Percentiles rank a stretch among this genome's conserved stretches.
Evolutionary conservation across 2,797 vertebrate genomes (phyloP).

Genomic region (Peromyscus attwateri): DNA sequence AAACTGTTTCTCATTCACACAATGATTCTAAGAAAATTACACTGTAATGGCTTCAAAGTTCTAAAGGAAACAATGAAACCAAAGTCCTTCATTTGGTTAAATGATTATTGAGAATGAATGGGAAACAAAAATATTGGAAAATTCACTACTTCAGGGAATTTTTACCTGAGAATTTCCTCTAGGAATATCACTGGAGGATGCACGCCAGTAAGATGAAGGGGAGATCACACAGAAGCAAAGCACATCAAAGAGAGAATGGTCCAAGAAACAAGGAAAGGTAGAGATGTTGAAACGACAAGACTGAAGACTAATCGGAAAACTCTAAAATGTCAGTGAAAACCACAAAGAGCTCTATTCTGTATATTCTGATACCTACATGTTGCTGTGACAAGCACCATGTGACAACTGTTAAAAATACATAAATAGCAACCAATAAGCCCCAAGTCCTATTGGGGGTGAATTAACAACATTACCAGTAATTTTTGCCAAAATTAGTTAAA

Average conservation of each 20-base stretch:
- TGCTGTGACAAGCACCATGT: background rate
- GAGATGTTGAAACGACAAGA: background rate
- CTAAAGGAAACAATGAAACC: background rate
- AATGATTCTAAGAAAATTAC: background rate
- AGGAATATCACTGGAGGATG: slow-evolving; percentile 22
- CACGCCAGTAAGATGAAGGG: slow-evolving; percentile 28
- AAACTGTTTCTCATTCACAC: background rate
- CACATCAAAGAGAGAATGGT: background rate
- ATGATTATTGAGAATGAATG: slow-evolving; percentile 1
- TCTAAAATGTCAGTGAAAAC: slow-evolving; percentile 8
- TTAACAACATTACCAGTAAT: background rate
- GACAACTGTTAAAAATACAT: background rate
- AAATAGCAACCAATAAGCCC: background rate
- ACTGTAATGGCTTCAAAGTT: background rate
- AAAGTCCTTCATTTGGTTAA: background rate
- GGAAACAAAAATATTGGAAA: slow-evolving; percentile 7
- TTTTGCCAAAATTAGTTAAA: background rate
- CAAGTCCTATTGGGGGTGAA: background rate
- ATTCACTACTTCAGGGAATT: slow-evolving; percentile 9
- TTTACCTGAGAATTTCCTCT: slow-evolving; percentile 37
- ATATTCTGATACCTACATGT: background rate
- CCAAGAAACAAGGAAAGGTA: slow-evolving; percentile 10
- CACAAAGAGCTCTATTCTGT: background rate
- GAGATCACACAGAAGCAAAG: background rate
- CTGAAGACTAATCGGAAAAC: background rate